A percentile compares a stretch with the other conserved stretches of the same genome.
phyloP scores from a whole-genome alignment of 2,888 invertebrate species.

The Teinopalpus imperialis region DNA sequence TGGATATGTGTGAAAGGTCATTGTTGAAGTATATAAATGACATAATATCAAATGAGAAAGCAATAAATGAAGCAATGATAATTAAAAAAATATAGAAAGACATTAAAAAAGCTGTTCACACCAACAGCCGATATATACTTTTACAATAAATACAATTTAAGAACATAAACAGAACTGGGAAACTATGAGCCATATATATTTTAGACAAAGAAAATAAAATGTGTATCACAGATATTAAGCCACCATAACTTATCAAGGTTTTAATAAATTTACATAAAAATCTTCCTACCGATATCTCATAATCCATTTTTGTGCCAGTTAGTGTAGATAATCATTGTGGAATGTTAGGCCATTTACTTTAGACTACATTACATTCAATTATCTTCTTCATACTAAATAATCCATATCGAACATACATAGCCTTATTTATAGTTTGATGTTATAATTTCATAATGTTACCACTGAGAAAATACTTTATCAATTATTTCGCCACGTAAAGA shows the following conservation, averaged over 20 bases:
- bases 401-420: slow-evolving; percentile 5
- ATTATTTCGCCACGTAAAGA: slow-evolving; percentile 9
- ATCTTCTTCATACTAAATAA: neutral
- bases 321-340: neutral
- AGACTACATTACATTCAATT: neutral
- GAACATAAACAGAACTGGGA: too few species aligned
- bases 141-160: too few species aligned
- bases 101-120: too few species aligned
- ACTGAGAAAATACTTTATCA: slow-evolving; percentile 24
- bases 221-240: neutral
- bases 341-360: neutral
- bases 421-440: neutral
- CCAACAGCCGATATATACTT: too few species aligned
- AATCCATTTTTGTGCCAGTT: slow-evolving; percentile 1
- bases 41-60: neutral
- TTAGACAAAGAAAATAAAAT: neutral
- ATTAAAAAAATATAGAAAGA: neutral
- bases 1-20: too few species aligned
- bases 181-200: too few species aligned
- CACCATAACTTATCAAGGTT: too few species aligned
- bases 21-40: too few species aligned
- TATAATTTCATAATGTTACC: slow-evolving; percentile 17
- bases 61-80: slow-evolving; percentile 15
- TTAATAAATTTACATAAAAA: neutral
- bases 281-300: neutral